Evolutionary conservation across 2,113 vertebrate genomes (phyloP).

Genomic region (Cyanoramphus novaezelandiae): DNA sequence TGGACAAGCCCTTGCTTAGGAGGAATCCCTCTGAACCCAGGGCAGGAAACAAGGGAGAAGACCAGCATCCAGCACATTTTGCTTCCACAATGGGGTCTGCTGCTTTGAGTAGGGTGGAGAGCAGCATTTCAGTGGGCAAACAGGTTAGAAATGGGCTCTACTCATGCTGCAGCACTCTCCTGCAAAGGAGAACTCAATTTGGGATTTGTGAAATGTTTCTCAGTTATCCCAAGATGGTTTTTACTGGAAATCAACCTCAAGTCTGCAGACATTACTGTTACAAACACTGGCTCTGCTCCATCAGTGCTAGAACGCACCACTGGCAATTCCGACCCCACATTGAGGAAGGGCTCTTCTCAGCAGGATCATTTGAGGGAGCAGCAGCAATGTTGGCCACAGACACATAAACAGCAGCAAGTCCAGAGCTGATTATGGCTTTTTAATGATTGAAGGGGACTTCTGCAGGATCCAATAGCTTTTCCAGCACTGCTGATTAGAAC

Average conservation of each 20-base stretch:
- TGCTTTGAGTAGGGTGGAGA: background rate
- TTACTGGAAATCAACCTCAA: background rate
- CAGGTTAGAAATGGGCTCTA: background rate
- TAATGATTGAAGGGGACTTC: background rate
- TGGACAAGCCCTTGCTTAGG: background rate
- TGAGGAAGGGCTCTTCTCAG: background rate
- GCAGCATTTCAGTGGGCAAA: background rate
- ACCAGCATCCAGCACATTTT: accelerated
- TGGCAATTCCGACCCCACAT: background rate
- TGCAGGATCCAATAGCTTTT: background rate
- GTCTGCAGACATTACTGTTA: background rate
- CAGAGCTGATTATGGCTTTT: background rate
- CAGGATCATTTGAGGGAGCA: background rate
- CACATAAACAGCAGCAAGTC: background rate
- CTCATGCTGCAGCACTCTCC: background rate
- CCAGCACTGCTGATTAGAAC: background rate
- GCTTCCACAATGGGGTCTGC: background rate
- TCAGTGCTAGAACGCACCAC: background rate
- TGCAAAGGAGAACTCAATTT: background rate
- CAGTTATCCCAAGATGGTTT: background rate
- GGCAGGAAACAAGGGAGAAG: background rate
- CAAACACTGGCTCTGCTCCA: background rate
- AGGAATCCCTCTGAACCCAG: background rate
- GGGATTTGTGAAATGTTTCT: background rate
- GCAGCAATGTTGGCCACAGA: background rate